phyloP scores from a whole-genome alignment of 2,888 invertebrate species.

The Xestia xanthographa region DNA sequence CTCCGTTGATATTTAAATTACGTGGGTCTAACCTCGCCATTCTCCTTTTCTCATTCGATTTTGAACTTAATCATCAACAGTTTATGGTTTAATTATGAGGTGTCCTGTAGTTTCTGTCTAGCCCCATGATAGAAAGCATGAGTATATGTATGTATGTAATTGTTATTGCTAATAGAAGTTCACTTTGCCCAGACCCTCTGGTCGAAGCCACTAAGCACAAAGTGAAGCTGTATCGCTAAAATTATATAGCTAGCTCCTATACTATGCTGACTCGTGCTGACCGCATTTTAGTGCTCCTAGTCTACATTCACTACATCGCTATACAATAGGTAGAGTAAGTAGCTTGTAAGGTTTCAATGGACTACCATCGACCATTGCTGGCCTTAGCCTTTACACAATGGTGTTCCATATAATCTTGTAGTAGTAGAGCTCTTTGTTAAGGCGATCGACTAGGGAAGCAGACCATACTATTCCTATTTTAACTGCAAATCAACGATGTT shows the following conservation, averaged over 20 bases:
- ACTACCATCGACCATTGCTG: conserved; percentile 32
- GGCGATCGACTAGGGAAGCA: not conserved
- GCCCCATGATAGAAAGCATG: not conserved
- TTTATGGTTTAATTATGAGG: no score
- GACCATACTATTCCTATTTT: not conserved
- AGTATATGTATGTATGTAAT: not conserved
- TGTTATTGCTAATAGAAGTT: not conserved
- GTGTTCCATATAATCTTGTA: conserved; percentile 2
- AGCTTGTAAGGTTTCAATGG: conserved; percentile 48
- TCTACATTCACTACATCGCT: conserved; percentile 42
- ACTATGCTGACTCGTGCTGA: conserved; percentile 32
- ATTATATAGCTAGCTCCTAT: conserved; percentile 19
- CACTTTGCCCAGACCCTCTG: no score
- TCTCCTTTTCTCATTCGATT: no score
- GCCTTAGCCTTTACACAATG: conserved; percentile 42
- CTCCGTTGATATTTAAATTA: no score
- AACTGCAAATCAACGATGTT: not conserved
- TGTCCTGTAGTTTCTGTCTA: not conserved
- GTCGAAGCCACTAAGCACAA: conserved; percentile 2
- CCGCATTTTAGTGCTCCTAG: conserved; percentile 43
- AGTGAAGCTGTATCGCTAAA: conserved; percentile 30
- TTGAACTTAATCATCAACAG: no score
- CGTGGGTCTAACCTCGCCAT: no score
- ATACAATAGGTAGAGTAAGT: conserved; percentile 31
- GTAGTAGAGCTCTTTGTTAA: not conserved